Evolutionary conservation across 2,113 vertebrate species (phyloP), one percentile per base, ranked within the genome.

Genomic region (Gorilla gorilla): DNA sequence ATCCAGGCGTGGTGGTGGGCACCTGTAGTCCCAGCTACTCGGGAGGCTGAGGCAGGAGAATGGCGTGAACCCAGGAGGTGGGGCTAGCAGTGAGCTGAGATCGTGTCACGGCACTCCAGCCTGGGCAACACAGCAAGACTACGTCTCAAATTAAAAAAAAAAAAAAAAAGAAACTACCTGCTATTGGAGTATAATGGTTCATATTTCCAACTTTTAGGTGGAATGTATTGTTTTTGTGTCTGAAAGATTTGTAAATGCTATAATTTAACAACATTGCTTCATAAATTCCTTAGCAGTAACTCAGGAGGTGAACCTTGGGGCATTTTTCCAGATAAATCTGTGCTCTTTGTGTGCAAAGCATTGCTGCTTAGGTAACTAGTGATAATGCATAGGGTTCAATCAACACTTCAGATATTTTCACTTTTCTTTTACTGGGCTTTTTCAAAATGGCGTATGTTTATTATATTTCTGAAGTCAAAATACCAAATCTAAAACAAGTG

Each of bases 391-490:
- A 50, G 18, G 23, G 32, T 72, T 87, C 27, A 1, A 59, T n/a
- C 20, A 38, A 20, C 32, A 59, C 25, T 48, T 48, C 20, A 64
- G 14, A 16, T 43, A 45, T 84, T 81, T 80, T 66, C 23, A 38
- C 57, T 73, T 78, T 76, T 93, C 70, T 59, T 88, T 90, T 32
- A 72, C 43, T 57, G 35, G 20, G 61, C 43, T 87, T 79, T 97
- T 95, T 86, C 32, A 70, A 52, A n/a, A 76, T 38, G 72, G 32
- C 23, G 27, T 78, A 18, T 78, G 7, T 89, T 76, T 80, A 30
- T 50, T 93, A 5, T 8, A n/a, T 80, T 93, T 93, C 48, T 86
- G 61, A 93, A 92, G 59, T 82, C 81, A 94, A 48, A 92, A 96
- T 55, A 45, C 12, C 59, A 70, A 84, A 88, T 50, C 23, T 66